Evolutionary conservation across 1,140 invertebrate genomes (phyloP), one percentile per base, ranked within the genome.

Genomic region (Zophobas atratus): DNA sequence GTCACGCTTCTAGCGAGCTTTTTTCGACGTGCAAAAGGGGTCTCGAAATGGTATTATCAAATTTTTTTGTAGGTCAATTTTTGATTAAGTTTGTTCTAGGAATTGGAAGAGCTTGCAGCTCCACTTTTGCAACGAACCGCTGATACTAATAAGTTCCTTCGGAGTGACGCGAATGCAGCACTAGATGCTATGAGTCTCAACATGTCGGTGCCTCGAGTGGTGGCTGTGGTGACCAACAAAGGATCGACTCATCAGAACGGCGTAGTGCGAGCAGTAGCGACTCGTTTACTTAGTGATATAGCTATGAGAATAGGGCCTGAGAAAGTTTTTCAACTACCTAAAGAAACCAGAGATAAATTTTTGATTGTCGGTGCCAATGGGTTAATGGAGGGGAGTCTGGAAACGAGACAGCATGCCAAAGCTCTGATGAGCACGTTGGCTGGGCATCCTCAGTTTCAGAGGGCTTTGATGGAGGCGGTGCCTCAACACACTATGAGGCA

Each of bases 121-220:
- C 91, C 94, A 3, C 86, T 99, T 35, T 87, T 99, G 20, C 92
- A 95, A 77, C 93, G 97, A 81, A 95, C 95, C 48, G 95, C 95
- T 0, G 97, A 99, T 84, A 98, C 96, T 0, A 98, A 98, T 86
- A 93, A 93, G 81, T 99, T 99, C 85, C 89, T 99, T 35, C 89
- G 96, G 48, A 94, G 93, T 20, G 97, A 98, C 86, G 93, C 95
- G 6, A 93, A 95, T 20, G 88, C 89, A n/a, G 94, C 96, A 33
- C 84, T 99, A 39, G 92, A 93, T 80, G 88, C 90, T 2, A 94
- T 98, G 91, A 90, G 96, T 39, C 92, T 94, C 57, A 90, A 92
- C 83, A 84, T 94, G 49, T 90, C 87, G 77, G 91, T 89, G 51
- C 86, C 87, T 38, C 91, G 91, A 41, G 87, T 88, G 0, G 87